These are phyloP conservation scores for Halocaridina rubra DNA, from an alignment of 2,888 invertebrate genomes.

Conservation along the genomic window DNA sequence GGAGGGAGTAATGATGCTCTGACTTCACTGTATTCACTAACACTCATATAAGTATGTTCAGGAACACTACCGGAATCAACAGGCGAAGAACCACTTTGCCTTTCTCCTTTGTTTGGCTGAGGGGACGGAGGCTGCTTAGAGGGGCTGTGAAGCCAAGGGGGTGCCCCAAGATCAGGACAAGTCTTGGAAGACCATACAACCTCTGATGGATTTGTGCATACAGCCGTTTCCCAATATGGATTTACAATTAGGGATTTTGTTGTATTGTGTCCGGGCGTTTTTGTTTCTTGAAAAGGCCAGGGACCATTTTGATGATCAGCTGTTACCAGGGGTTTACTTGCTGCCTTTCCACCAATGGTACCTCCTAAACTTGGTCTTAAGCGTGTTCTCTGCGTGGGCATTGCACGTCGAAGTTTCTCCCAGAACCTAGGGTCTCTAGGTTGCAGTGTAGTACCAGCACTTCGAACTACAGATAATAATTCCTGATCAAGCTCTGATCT, in stretches of 20 bases:
- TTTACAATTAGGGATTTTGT: conserved; percentile 59
- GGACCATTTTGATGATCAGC: conserved; percentile 27
- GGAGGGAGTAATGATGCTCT: conserved; percentile 13
- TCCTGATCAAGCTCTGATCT: conserved; percentile 86
- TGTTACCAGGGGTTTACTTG: conserved; percentile 48
- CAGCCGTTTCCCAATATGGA: conserved; percentile 63
- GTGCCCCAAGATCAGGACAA: conserved; percentile 49
- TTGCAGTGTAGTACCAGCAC: conserved; percentile 84
- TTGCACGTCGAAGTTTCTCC: conserved; percentile 88
- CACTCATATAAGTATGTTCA: conserved; percentile 63
- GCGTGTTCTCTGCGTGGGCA: conserved; percentile 75
- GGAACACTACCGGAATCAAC: not conserved
- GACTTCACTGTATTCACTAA: conserved; percentile 59
- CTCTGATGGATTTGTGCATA: conserved; percentile 42
- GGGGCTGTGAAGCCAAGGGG: conserved; percentile 49
- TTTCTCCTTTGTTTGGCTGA: conserved; percentile 9
- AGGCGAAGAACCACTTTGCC: not conserved
- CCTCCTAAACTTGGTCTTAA: not conserved
- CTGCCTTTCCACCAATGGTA: conserved; percentile 41
- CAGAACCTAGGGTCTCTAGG: conserved; percentile 94
- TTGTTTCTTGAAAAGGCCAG: conserved; percentile 36
- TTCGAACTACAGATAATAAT: conserved; percentile 74
- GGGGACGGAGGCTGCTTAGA: conserved; percentile 39
- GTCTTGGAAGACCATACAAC: conserved; percentile 15
- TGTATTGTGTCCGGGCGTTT: conserved; percentile 4